A percentile compares a stretch with the other conserved stretches of the same genome.
phyloP scores from a whole-genome alignment of 2,113 vertebrate species.

The Phrynosoma blainvillii region DNA sequence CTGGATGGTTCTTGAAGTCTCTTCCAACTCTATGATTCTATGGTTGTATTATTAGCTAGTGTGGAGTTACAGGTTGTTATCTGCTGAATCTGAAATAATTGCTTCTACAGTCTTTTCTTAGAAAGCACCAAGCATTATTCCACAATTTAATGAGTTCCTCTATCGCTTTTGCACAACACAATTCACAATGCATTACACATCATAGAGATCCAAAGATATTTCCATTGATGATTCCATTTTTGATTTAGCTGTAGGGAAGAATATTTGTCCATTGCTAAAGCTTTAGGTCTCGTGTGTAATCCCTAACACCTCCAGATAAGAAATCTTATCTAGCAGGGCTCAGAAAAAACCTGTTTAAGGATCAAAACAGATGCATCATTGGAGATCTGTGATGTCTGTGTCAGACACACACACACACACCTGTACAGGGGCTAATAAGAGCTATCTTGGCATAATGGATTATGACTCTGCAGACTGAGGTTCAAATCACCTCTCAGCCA shows the following conservation, averaged over 20 bases:
- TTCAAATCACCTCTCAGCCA: too few species aligned
- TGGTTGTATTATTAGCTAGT: not conserved
- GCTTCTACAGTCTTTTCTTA: not conserved
- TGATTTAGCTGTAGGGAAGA: not conserved
- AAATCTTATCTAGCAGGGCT: too few species aligned
- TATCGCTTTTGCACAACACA: not conserved
- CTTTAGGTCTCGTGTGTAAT: not conserved
- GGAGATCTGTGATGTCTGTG: not conserved
- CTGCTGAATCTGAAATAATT: not conserved
- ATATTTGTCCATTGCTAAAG: not conserved
- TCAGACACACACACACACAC: too few species aligned
- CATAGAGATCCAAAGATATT: not conserved
- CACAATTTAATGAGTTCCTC: not conserved
- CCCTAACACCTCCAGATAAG: not conserved
- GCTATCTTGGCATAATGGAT: too few species aligned
- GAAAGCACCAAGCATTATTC: not conserved
- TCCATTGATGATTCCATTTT: not conserved
- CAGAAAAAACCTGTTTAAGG: not conserved
- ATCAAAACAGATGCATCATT: not conserved
- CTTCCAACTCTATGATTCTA: too few species aligned
- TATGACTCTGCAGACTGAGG: too few species aligned
- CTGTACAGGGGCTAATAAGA: too few species aligned
- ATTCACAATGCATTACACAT: not conserved
- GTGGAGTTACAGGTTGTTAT: not conserved
- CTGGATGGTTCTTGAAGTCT: too few species aligned